Percentiles rank a stretch among this genome's conserved stretches.
Conservation (phyloP, 2,888 invertebrate genomes). For the Euplexia lucipara region DNA sequence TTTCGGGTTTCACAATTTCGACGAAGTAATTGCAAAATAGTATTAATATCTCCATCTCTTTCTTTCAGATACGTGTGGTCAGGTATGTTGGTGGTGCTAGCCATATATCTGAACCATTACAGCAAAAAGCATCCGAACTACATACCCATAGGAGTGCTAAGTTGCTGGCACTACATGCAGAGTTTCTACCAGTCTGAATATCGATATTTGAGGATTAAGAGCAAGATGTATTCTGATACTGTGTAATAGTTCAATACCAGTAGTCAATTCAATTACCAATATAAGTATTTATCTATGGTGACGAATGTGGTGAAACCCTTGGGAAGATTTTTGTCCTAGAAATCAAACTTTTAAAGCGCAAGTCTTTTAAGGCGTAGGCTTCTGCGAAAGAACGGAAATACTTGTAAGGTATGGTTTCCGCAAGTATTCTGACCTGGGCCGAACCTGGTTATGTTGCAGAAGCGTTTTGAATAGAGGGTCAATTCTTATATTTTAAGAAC, state of each 20-base stretch:
- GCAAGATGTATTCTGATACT: conserved; percentile 82
- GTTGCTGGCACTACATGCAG: conserved; percentile 75
- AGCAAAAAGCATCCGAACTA: conserved; percentile 93
- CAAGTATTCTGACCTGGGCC: too few relatives aligned
- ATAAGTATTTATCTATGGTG: conserved; percentile 18
- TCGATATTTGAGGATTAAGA: conserved; percentile 80
- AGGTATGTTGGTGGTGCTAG: conserved; percentile 96
- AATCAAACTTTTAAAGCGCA: background rate
- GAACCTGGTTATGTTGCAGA: too few relatives aligned
- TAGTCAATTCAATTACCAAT: background rate
- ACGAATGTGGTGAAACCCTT: background rate
- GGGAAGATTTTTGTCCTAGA: background rate
- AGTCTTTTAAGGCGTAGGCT: too few relatives aligned
- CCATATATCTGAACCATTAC: conserved; percentile 98
- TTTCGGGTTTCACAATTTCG: too few relatives aligned
- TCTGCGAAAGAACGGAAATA: too few relatives aligned
- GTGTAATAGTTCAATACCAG: conserved; percentile 68
- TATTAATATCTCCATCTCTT: background rate
- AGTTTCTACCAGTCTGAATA: conserved; percentile 82
- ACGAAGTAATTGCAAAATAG: background rate
- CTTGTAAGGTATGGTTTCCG: too few relatives aligned
- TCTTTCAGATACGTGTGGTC: conserved; percentile 96
- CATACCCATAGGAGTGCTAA: conserved; percentile 70
- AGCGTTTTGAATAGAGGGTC: too few relatives aligned
- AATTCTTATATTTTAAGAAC: too few relatives aligned